Percentiles rank a stretch among this genome's conserved stretches.
phyloP scores from a whole-genome alignment of 2,113 vertebrate genomes.

The Vireo altiloquus region DNA sequence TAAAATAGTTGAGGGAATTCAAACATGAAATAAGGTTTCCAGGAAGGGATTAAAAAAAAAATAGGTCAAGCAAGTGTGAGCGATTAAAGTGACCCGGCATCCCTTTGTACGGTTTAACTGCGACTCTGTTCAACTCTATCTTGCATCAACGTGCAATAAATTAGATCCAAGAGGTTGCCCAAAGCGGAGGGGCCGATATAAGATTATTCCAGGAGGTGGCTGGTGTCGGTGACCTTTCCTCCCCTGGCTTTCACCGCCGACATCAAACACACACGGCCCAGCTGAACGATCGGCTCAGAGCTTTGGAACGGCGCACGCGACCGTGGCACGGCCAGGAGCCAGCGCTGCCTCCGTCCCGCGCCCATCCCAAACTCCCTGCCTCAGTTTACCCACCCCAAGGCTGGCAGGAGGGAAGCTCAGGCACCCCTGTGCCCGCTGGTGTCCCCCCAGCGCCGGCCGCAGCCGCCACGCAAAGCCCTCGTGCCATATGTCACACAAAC shows the following conservation, averaged over 20 bases:
- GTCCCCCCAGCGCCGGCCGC: fast-evolving
- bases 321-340: not conserved
- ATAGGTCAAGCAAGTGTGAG: conserved; percentile 59
- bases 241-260: not conserved
- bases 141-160: not conserved
- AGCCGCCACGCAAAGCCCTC: not conserved
- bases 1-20: conserved; percentile 69
- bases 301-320: not conserved
- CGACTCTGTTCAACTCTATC: not conserved
- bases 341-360: fast-evolving
- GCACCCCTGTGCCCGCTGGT: fast-evolving
- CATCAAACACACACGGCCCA: not conserved
- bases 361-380: not conserved
- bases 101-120: not conserved
- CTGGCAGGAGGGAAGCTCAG: not conserved
- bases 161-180: not conserved
- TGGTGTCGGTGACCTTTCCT: not conserved
- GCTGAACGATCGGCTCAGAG: not conserved
- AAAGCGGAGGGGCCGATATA: not conserved
- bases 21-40: conserved; percentile 66
- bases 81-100: conserved; percentile 34
- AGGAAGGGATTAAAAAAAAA: conserved; percentile 54
- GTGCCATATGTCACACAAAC: not conserved
- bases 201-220: not conserved
- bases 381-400: not conserved